Percentiles rank a stretch among this genome's conserved stretches.
phyloP scores from a whole-genome alignment of 2,113 vertebrate genomes.

The Macrotus californicus region DNA sequence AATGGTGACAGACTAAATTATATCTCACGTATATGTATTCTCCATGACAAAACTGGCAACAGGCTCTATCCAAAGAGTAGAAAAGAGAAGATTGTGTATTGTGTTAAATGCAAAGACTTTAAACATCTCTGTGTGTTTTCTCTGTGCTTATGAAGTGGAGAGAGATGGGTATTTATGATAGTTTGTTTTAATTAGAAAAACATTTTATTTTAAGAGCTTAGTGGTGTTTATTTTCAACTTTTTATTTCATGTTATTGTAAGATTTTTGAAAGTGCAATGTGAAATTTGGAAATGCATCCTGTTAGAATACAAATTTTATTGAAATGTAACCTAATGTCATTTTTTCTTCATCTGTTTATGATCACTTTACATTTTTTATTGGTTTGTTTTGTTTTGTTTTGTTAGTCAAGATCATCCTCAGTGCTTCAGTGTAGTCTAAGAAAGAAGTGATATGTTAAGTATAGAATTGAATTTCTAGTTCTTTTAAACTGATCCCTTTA shows the following conservation, averaged over 20 bases:
- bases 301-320: slow-evolving; percentile 30
- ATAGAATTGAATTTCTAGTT: background rate
- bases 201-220: slow-evolving; percentile 35
- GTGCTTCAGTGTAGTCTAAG: background rate
- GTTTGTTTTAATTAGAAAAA: slow-evolving; percentile 47
- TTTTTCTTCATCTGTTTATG: background rate
- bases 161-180: background rate
- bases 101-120: slow-evolving; percentile 48
- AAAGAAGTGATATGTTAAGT: background rate
- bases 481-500: background rate
- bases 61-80: background rate
- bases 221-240: slow-evolving; percentile 42
- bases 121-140: slow-evolving; percentile 16
- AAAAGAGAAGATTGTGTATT: background rate
- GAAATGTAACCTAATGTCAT: background rate
- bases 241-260: slow-evolving; percentile 11
- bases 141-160: background rate
- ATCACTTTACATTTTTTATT: background rate
- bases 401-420: background rate
- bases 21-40: background rate
- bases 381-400: background rate
- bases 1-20: background rate
- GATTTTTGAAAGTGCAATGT: background rate
- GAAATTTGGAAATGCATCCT: background rate
- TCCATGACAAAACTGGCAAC: background rate